phyloP scores from a whole-genome alignment of 2,113 vertebrate species.

The Ochotona princeps region DNA sequence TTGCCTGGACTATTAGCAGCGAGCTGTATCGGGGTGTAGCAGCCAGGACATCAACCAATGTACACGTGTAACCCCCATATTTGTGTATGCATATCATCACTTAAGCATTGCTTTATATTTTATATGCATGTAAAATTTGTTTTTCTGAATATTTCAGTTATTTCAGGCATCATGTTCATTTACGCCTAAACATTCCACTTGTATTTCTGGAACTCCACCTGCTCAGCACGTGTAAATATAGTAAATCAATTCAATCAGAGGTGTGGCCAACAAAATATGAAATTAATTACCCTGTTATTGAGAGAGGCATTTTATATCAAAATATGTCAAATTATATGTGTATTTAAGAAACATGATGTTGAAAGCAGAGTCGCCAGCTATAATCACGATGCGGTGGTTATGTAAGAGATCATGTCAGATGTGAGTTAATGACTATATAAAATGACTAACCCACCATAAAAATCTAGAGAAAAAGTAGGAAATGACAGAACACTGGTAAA shows the following conservation, averaged over 20 bases:
- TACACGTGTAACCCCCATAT: no score
- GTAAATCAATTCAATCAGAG: not conserved
- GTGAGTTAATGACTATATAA: no score
- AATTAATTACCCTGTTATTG: not conserved
- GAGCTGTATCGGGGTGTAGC: no score
- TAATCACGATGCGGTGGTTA: no score
- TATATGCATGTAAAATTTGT: not conserved
- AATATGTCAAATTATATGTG: not conserved
- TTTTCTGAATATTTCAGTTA: not conserved
- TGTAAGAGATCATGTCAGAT: no score
- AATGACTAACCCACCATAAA: not conserved
- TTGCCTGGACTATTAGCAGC: no score
- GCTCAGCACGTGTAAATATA: not conserved
- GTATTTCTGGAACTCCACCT: not conserved
- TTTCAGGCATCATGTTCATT: not conserved
- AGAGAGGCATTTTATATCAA: not conserved
- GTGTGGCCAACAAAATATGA: not conserved
- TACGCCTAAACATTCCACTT: not conserved
- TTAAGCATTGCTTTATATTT: no score
- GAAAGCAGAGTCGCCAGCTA: not conserved
- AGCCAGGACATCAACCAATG: no score
- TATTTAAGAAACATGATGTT: not conserved
- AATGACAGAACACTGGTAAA: not conserved
- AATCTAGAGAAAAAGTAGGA: not conserved
- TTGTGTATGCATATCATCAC: no score